These are phyloP conservation scores for Micropoecilia bifurca DNA, from an alignment of 2,797 vertebrate genomes.

Conservation along the genomic window DNA sequence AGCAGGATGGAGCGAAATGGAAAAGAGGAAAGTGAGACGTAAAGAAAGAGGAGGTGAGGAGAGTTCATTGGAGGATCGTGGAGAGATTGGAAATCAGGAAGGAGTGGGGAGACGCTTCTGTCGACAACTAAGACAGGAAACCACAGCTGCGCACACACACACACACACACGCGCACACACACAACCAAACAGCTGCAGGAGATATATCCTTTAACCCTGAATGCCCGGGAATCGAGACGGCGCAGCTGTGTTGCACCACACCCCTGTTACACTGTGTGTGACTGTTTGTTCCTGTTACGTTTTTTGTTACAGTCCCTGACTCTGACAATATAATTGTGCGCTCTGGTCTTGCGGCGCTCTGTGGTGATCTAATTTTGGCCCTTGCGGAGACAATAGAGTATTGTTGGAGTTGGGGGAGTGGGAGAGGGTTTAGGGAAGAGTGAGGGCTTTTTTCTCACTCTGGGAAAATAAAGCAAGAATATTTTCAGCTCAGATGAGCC, in stretches of 20 bases:
- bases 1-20: constrained; percentile 21
- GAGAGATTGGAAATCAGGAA: constrained; percentile 56
- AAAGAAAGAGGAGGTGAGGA: constrained; percentile 37
- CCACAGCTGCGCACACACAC: constrained; percentile 73
- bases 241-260: constrained; percentile 72
- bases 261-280: constrained; percentile 47
- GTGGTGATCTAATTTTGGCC: constrained; percentile 71
- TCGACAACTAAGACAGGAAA: constrained; percentile 80
- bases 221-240: constrained; percentile 63
- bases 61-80: constrained; percentile 60
- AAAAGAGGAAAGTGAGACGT: constrained; percentile 15
- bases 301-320: constrained; percentile 52
- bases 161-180: constrained; percentile 37
- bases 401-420: constrained; percentile 53
- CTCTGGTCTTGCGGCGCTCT: constrained; percentile 57
- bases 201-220: constrained; percentile 76
- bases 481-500: constrained; percentile 34
- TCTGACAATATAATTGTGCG: constrained; percentile 60
- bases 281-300: constrained; percentile 66
- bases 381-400: constrained; percentile 66
- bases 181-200: constrained; percentile 66
- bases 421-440: constrained; percentile 39
- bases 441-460: constrained; percentile 37
- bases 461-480: constrained; percentile 10
- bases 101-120: constrained; percentile 74